Percentiles rank a stretch among this genome's conserved stretches.
These are phyloP conservation scores for Odontesthes bonariensis DNA, from an alignment of 2,113 vertebrate genomes.

Conservation along the genomic window DNA sequence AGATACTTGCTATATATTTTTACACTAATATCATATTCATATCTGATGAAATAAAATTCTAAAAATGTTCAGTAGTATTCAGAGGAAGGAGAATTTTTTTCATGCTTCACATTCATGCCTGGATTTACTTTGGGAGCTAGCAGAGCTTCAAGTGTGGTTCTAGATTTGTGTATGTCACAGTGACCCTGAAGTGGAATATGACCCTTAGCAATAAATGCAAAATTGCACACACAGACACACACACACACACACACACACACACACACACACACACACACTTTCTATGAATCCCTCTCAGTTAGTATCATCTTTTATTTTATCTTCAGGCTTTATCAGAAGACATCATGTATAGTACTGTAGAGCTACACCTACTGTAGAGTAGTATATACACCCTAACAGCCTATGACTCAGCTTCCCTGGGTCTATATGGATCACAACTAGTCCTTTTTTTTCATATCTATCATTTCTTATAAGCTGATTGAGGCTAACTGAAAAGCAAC, in stretches of 20 bases:
- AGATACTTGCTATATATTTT: neutral
- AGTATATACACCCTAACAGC: conserved; percentile 41
- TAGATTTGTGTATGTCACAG: neutral
- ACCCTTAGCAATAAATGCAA: conserved; percentile 6
- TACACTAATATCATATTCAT: neutral
- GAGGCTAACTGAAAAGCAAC: conserved; percentile 59
- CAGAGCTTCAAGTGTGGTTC: conserved; percentile 20
- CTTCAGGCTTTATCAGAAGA: conserved; percentile 40
- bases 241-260: too few species aligned
- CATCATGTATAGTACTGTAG: conserved; percentile 25
- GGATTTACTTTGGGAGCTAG: neutral
- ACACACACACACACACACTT: neutral
- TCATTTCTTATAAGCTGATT: conserved; percentile 35
- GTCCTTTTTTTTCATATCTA: conserved; percentile 54
- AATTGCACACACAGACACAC: too few species aligned
- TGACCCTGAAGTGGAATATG: conserved; percentile 33
- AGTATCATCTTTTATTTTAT: conserved; percentile 26
- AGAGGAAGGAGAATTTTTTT: neutral
- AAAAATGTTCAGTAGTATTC: neutral
- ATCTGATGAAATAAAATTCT: conserved; percentile 3
- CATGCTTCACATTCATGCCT: conserved; percentile 10
- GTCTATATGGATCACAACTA: conserved; percentile 43
- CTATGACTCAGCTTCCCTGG: conserved; percentile 57
- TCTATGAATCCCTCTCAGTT: neutral
- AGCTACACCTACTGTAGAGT: conserved; percentile 23